Conservation (phyloP, 2,113 vertebrate species). For the Rhynchopsitta pachyrhyncha region DNA sequence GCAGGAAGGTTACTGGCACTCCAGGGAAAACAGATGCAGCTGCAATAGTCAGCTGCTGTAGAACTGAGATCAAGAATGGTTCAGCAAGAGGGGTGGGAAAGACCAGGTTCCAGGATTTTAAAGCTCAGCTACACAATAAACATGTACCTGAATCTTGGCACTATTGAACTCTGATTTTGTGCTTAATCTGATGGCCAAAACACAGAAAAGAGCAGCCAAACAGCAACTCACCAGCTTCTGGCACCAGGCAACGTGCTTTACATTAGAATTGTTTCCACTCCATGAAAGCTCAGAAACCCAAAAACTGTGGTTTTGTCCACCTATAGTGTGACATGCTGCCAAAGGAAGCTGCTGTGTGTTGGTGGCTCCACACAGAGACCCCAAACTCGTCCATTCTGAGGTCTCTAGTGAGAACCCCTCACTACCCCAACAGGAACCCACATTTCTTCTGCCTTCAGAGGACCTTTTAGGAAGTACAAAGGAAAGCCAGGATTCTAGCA, state of each 20-base stretch:
- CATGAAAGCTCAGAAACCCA: background rate
- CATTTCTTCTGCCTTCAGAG: background rate
- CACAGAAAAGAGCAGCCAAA: background rate
- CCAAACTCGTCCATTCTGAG: background rate
- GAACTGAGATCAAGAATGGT: background rate
- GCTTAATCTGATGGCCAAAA: background rate
- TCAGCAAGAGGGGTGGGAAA: background rate
- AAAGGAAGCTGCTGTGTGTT: background rate
- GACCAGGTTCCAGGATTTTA: background rate
- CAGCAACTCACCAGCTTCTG: background rate
- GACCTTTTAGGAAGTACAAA: background rate
- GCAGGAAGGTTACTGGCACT: background rate
- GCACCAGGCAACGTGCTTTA: background rate
- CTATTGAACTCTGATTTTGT: background rate
- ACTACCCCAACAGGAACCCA: background rate
- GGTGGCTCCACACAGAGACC: no score
- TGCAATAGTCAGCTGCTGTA: background rate
- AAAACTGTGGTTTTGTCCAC: background rate
- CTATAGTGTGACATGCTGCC: rapidly evolving
- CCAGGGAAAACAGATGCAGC: background rate
- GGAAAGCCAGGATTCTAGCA: background rate
- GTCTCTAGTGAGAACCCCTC: background rate
- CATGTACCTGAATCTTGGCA: background rate
- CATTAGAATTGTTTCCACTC: background rate
- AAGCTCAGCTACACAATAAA: background rate